phyloP scores from a whole-genome alignment of 2,113 vertebrate genomes.

The Elaphurus davidianus region DNA sequence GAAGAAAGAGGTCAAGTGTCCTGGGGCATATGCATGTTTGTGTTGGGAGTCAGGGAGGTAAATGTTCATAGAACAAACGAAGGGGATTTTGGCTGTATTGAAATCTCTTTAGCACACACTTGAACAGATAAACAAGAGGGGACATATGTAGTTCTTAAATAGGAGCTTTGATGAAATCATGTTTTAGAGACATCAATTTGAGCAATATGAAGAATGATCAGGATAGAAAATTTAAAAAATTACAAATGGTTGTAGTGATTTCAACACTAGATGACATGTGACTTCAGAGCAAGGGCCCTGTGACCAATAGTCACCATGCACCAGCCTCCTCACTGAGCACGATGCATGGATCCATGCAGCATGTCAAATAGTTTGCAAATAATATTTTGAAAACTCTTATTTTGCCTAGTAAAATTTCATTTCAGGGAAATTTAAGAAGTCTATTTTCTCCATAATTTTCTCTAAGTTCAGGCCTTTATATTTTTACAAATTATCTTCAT shows the following conservation, averaged over 20 bases:
- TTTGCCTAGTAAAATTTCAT: background rate
- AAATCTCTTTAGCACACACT: background rate
- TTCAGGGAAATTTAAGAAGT: background rate
- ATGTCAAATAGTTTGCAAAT: background rate
- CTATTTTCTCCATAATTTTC: background rate
- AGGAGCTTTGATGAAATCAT: background rate
- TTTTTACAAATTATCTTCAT: background rate
- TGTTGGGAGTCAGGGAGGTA: background rate
- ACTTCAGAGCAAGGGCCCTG: fast-evolving
- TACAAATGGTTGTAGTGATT: background rate
- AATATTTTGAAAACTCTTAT: background rate
- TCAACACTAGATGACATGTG: background rate
- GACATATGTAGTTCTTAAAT: background rate
- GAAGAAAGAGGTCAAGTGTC: fast-evolving
- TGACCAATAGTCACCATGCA: background rate
- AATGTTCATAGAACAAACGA: background rate
- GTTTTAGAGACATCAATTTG: background rate
- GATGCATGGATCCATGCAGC: background rate
- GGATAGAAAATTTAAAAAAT: background rate
- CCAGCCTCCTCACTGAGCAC: fast-evolving
- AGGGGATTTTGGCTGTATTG: fast-evolving
- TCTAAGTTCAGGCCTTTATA: background rate
- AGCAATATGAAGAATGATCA: background rate
- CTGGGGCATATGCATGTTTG: background rate
- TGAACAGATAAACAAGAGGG: background rate